Conservation (phyloP, 2,797 vertebrate genomes). For the Gallinago stenura region DNA sequence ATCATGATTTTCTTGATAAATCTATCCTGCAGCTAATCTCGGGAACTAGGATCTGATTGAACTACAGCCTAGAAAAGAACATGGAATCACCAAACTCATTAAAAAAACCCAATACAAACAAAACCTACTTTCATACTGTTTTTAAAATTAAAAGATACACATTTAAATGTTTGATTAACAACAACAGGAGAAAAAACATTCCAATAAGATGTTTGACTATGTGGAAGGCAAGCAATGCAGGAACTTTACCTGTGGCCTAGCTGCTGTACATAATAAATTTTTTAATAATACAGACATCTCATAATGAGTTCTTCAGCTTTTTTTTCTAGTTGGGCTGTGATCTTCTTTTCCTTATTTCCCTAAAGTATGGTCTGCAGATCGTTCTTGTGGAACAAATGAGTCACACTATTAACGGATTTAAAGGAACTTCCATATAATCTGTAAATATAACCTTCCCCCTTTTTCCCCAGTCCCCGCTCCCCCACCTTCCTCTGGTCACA, state of each 20-base stretch:
- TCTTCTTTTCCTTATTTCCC: neutral
- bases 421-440: neutral
- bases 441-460: neutral
- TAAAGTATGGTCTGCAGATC: neutral
- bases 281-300: neutral
- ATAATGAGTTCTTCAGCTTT: neutral
- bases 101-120: neutral
- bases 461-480: rapidly evolving
- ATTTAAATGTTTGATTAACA: neutral
- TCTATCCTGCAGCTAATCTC: neutral
- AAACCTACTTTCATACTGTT: neutral
- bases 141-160: neutral
- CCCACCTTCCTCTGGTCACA: neutral
- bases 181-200: neutral
- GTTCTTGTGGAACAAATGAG: neutral
- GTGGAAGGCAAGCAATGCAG: neutral
- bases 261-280: neutral
- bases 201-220: neutral
- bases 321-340: neutral
- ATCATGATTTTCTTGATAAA: neutral
- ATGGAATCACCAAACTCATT: neutral
- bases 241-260: neutral
- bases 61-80: neutral
- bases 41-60: rapidly evolving
- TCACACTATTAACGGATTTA: neutral